Evolutionary conservation across 1,140 invertebrate genomes (phyloP).

Genomic region (Neodiprion virginianus): DNA sequence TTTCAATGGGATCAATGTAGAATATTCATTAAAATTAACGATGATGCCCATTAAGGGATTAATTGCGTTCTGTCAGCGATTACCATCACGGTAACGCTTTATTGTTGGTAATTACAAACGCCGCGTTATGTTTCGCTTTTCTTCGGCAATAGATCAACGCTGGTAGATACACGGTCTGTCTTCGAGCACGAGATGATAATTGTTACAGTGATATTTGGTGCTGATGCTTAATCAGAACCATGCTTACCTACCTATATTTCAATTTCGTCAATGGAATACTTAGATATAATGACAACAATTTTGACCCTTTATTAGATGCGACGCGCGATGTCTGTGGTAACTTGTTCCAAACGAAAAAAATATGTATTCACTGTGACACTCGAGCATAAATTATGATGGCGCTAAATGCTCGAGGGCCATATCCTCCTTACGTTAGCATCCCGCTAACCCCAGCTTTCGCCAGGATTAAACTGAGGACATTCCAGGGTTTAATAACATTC

Average conservation of each 20-base stretch:
- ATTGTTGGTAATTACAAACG: slow-evolving; percentile 6
- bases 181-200: too few species aligned
- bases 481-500: slow-evolving; percentile 35
- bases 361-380: background rate
- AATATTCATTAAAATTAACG: slow-evolving; percentile 8
- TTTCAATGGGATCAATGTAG: slow-evolving; percentile 5
- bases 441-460: background rate
- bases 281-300: too few species aligned
- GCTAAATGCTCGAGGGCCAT: background rate
- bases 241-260: too few species aligned
- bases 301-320: too few species aligned
- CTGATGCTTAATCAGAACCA: too few species aligned
- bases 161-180: too few species aligned
- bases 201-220: too few species aligned
- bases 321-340: too few species aligned
- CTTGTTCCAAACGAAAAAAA: background rate
- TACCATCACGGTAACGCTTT: background rate
- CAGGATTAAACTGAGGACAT: slow-evolving; percentile 3
- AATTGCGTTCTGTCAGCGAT: slow-evolving; percentile 4
- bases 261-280: too few species aligned
- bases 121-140: background rate
- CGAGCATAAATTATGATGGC: background rate
- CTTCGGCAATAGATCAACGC: background rate
- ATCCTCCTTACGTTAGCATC: background rate
- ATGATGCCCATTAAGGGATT: slow-evolving; percentile 7